phyloP scores from a whole-genome alignment of 2,888 invertebrate species.

The Actias luna region DNA sequence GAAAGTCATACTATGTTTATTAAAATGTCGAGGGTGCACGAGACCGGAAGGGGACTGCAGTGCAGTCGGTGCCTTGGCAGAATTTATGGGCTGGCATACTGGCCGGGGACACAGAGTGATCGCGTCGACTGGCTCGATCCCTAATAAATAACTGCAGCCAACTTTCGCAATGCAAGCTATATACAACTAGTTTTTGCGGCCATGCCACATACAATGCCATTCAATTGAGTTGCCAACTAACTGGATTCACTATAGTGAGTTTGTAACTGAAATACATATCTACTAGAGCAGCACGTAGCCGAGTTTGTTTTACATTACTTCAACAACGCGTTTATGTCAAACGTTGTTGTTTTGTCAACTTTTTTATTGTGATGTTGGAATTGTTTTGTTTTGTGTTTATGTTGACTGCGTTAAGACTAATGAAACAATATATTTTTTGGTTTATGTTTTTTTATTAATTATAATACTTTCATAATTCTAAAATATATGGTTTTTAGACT shows the following conservation, averaged over 20 bases:
- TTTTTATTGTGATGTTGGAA: background rate
- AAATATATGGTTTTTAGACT: background rate
- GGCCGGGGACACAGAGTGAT: conserved; percentile 55
- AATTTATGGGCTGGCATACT: conserved; percentile 59
- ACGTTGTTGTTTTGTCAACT: conserved; percentile 1
- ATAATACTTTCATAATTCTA: too few relatives aligned
- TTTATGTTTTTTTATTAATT: background rate
- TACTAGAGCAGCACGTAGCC: background rate
- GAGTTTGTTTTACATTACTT: conserved; percentile 10
- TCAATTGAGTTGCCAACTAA: conserved; percentile 32
- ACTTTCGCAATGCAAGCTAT: conserved; percentile 42
- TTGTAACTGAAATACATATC: conserved; percentile 13
- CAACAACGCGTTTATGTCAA: conserved; percentile 6
- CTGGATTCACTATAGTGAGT: conserved; percentile 21
- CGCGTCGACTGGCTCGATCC: conserved; percentile 60
- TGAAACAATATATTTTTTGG: background rate
- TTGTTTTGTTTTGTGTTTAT: background rate
- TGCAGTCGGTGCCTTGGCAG: conserved; percentile 52
- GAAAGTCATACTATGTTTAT: conserved; percentile 56
- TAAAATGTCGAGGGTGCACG: conserved; percentile 49
- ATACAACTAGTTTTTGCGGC: conserved; percentile 40
- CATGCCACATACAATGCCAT: conserved; percentile 31
- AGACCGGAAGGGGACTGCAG: conserved; percentile 55
- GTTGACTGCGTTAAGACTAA: background rate
- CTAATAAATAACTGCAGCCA: conserved; percentile 68